phyloP scores from a whole-genome alignment of 2,113 vertebrate genomes.

The Syngnathoides biaculeatus region DNA sequence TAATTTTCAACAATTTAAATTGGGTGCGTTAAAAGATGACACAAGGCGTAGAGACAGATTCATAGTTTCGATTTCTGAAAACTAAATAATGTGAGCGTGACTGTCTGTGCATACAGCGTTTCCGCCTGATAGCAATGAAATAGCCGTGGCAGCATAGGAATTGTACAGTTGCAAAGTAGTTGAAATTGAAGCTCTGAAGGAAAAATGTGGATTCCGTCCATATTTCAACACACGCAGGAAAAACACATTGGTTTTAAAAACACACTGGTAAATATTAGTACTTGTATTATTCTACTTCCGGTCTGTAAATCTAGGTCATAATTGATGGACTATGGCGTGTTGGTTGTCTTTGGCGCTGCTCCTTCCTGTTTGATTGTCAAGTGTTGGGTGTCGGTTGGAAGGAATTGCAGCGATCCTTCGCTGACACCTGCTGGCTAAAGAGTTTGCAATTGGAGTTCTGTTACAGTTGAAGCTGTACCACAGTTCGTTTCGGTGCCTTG shows the following conservation, averaged over 20 bases:
- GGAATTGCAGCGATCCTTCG: slow-evolving; percentile 2
- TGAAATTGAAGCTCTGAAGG: neutral
- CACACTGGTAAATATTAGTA: neutral
- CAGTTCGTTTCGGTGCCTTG: neutral
- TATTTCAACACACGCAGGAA: neutral
- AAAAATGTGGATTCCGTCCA: no score
- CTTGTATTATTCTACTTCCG: neutral
- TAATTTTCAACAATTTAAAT: neutral
- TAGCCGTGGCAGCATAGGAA: neutral
- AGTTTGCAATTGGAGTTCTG: neutral
- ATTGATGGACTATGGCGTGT: neutral
- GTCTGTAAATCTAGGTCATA: neutral
- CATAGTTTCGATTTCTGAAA: no score
- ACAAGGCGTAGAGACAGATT: neutral
- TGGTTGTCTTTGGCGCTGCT: neutral
- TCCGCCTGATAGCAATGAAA: neutral
- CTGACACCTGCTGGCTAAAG: slow-evolving; percentile 59
- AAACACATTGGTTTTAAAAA: neutral
- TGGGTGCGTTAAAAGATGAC: neutral
- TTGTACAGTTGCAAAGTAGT: neutral
- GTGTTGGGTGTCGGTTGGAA: slow-evolving; percentile 44
- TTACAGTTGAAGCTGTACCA: no score
- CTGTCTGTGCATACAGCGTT: no score
- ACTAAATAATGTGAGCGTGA: no score
- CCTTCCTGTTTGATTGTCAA: neutral